phyloP scores from a whole-genome alignment of 1,140 invertebrate species.

The Neocloeon triangulifer region DNA sequence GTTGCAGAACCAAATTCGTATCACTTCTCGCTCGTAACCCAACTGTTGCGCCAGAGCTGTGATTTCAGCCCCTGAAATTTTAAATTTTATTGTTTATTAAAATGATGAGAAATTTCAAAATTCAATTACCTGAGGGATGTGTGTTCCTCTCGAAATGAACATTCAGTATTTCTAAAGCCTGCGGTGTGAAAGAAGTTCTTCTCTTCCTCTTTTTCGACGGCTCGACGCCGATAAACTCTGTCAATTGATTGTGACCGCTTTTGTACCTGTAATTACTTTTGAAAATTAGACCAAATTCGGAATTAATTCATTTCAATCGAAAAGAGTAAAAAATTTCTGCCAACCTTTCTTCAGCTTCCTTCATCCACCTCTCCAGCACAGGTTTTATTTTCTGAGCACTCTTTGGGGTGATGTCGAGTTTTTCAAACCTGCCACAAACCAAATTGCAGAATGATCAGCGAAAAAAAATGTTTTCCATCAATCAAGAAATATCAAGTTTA shows the following conservation, averaged over 20 bases:
- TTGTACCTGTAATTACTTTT: conserved; percentile 64
- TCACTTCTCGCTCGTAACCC: conserved; percentile 92
- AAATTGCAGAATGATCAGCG: no score
- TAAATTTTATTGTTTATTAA: no score
- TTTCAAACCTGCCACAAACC: conserved; percentile 84
- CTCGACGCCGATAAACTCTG: conserved; percentile 88
- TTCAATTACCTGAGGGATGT: conserved; percentile 75
- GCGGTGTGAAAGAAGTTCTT: conserved; percentile 88
- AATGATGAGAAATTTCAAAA: no score
- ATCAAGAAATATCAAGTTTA: no score
- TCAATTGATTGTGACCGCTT: conserved; percentile 74
- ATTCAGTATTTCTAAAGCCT: conserved; percentile 83
- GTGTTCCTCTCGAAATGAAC: conserved; percentile 91
- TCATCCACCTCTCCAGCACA: conserved; percentile 94
- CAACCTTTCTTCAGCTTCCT: conserved; percentile 90
- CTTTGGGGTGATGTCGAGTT: conserved; percentile 96
- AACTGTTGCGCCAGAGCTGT: conserved; percentile 83
- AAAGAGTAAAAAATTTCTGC: conserved; percentile 10
- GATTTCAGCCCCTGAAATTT: conserved; percentile 72
- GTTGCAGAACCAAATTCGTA: conserved; percentile 98
- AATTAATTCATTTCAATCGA: conserved; percentile 3
- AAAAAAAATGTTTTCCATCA: no score
- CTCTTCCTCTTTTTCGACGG: conserved; percentile 91
- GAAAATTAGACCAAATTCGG: conserved; percentile 6
- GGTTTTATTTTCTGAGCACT: conserved; percentile 98